phyloP scores from a whole-genome alignment of 2,888 invertebrate species.

The Xylota sylvarum region DNA sequence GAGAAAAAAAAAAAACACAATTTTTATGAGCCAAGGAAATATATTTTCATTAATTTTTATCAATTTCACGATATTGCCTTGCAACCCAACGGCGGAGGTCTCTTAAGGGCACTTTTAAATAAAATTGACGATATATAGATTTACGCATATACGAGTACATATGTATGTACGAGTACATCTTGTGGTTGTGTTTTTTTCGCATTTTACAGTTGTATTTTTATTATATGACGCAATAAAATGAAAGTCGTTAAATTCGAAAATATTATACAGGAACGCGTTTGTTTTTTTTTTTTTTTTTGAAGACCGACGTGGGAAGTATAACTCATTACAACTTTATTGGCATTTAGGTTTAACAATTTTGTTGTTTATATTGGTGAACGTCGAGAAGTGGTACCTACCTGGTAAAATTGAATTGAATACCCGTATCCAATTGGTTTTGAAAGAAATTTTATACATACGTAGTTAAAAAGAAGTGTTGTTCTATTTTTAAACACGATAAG shows the following conservation, averaged over 20 bases:
- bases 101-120: conserved; percentile 47
- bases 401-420: neutral
- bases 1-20: neutral
- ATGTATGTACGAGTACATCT: conserved; percentile 10
- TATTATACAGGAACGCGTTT: neutral
- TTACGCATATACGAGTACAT: neutral
- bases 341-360: conserved; percentile 14
- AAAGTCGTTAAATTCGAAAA: conserved; percentile 44
- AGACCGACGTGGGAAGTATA: conserved; percentile 5
- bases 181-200: conserved; percentile 26
- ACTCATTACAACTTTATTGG: conserved; percentile 38
- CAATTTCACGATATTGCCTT: conserved; percentile 50
- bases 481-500: neutral
- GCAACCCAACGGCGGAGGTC: conserved; percentile 1
- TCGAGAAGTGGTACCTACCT: neutral
- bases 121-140: conserved; percentile 27
- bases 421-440: conserved; percentile 8
- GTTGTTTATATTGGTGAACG: neutral
- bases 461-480: neutral
- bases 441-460: neutral
- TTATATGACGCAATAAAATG: conserved; percentile 45
- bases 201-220: conserved; percentile 27
- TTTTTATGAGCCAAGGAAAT: conserved; percentile 35
- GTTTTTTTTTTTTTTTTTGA: neutral
- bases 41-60: conserved; percentile 66